Percentiles rank a stretch among this genome's conserved stretches.
phyloP scores from a whole-genome alignment of 2,888 invertebrate genomes.

The Zele albiditarsus region DNA sequence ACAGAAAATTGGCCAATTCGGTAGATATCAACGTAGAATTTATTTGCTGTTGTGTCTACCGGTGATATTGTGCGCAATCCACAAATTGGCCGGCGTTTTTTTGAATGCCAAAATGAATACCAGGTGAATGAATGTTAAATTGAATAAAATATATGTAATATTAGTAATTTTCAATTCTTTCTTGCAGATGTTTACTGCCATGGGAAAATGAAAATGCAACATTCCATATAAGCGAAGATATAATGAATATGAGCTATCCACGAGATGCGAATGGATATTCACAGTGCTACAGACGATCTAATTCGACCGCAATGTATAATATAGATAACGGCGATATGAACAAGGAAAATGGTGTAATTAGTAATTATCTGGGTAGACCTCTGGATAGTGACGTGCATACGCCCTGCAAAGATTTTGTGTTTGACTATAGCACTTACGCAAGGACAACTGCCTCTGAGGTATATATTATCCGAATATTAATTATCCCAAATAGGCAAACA shows the following conservation, averaged over 20 bases:
- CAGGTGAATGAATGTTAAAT: constrained; percentile 72
- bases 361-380: constrained; percentile 38
- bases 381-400: constrained; percentile 40
- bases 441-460: constrained; percentile 81
- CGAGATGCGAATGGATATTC: constrained; percentile 74
- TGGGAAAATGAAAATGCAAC: constrained; percentile 75
- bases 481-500: constrained; percentile 23
- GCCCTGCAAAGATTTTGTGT: constrained; percentile 77
- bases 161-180: constrained; percentile 40
- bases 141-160: not conserved
- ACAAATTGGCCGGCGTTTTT: constrained; percentile 84
- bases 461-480: constrained; percentile 51
- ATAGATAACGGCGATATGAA: constrained; percentile 43
- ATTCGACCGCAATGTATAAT: constrained; percentile 65
- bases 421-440: constrained; percentile 76
- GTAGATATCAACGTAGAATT: constrained; percentile 80
- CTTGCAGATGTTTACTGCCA: constrained; percentile 77
- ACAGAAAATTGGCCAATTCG: constrained; percentile 81
- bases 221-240: constrained; percentile 72
- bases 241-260: constrained; percentile 75
- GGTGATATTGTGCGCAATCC: constrained; percentile 83
- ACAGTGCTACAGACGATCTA: constrained; percentile 72
- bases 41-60: constrained; percentile 82
- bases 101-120: constrained; percentile 79
- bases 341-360: constrained; percentile 42